Base-by-base conservation (phyloP, 2,888 invertebrate genomes). In the Agonopterix alstromeriana region DNA sequence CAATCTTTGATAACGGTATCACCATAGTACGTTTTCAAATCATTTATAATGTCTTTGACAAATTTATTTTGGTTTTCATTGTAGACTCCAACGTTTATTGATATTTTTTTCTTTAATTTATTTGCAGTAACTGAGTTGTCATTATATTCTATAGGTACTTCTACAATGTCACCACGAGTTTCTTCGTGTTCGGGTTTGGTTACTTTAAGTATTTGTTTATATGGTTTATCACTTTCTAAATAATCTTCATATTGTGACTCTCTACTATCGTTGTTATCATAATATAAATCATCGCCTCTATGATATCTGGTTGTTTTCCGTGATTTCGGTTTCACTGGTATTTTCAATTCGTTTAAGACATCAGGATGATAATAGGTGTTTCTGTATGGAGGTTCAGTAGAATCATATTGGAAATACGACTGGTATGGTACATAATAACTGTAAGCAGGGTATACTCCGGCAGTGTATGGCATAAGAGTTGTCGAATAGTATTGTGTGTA, bases 351-450 rank as follows among this genome's bases (percentile, higher is more conserved):
- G 49, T 66, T 62, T 2, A 27, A 27, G 7, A 27, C 53, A 52
- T 64, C 53, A 3, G 68, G 62, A 46, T 69, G 67, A 47, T 72
- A 70, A 48, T 70, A 67, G 14, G 57, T 48, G 27, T 60, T 58
- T 17, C 43, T 35, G 14, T 53, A 53, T 10, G 59, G 55, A 11
- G 52, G 43, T 12, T 60, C 54, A 3, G 61, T 60, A 10, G 63
- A 50, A 10, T 60, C 43, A 36, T 54, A 67, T 11, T 68, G 46
- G 46, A 67, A 66, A 54, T 65, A 71, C 10, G 67, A 55, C 53
- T 72, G 67, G 48, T 73, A 71, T 2, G 72, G 66, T 10, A 66
- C 43, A 48, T 71, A 42, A 11, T 66, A 56, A 4, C 55, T 48
- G 10, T 38, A 71, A 17, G 56, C 48, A 1, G 73, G 65, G 53